phyloP scores from a whole-genome alignment of 1,140 invertebrate genomes.

The Drosophila pruinosa region DNA sequence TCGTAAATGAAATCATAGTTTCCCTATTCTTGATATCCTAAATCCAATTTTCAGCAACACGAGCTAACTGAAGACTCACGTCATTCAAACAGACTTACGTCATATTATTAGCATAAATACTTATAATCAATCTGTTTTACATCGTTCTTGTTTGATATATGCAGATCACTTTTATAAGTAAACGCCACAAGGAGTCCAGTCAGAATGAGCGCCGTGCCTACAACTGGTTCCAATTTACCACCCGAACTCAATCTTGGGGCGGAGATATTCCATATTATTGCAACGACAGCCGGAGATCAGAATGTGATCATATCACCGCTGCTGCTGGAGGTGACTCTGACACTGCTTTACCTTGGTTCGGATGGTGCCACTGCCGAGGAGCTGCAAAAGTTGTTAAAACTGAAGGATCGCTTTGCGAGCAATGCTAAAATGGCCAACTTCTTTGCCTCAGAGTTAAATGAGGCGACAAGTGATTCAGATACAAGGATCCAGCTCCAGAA shows the following conservation, averaged over 20 bases:
- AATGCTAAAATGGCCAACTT: constrained; percentile 82
- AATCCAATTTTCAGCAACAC: neutral
- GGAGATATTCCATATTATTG: constrained; percentile 60
- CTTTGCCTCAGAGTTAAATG: constrained; percentile 58
- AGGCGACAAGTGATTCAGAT: constrained; percentile 44
- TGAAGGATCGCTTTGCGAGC: constrained; percentile 69
- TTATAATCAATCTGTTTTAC: neutral
- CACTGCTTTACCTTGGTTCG: constrained; percentile 69
- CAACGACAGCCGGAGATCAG: constrained; percentile 38
- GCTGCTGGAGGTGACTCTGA: constrained; percentile 60
- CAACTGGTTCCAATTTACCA: constrained; percentile 1
- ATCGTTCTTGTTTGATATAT: neutral
- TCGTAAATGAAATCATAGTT: constrained; percentile 26
- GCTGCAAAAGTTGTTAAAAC: constrained; percentile 50
- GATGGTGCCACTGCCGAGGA: constrained; percentile 73
- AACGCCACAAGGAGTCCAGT: neutral
- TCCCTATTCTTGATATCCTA: neutral
- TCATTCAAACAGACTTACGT: too few species aligned
- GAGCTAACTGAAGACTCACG: too few species aligned
- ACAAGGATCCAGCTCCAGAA: constrained; percentile 59
- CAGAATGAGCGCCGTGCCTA: constrained; percentile 53
- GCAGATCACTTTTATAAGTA: neutral
- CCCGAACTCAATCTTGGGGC: constrained; percentile 35
- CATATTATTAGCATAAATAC: too few species aligned
- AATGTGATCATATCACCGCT: constrained; percentile 74